These are phyloP conservation scores for Poecilia gillii DNA, from an alignment of 2,797 vertebrate species.

Conservation along the genomic window DNA sequence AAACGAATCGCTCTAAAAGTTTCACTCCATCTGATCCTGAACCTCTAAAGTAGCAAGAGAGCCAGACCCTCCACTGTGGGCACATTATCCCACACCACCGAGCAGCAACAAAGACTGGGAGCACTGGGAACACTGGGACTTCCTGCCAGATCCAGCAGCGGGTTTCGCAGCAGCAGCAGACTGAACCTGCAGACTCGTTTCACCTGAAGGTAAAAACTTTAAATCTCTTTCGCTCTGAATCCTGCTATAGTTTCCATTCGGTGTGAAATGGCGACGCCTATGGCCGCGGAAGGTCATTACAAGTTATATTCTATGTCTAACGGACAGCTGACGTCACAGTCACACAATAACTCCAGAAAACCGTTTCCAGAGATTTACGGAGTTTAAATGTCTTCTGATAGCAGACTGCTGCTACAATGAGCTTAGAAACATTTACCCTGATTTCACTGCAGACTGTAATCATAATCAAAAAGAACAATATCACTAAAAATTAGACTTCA, in stretches of 20 bases:
- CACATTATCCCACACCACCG: constrained; percentile 29
- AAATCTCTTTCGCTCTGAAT: neutral
- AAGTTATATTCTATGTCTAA: neutral
- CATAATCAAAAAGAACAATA: neutral
- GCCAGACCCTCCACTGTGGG: constrained; percentile 7
- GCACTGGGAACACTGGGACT: neutral
- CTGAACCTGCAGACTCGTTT: neutral
- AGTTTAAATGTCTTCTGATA: neutral
- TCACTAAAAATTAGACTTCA: neutral
- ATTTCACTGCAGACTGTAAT: neutral
- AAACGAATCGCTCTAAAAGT: neutral
- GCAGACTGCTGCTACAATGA: neutral
- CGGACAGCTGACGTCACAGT: neutral
- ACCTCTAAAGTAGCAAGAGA: neutral
- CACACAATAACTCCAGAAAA: neutral
- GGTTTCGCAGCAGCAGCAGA: neutral
- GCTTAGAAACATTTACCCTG: neutral
- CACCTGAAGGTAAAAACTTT: constrained; percentile 15
- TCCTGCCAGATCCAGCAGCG: neutral
- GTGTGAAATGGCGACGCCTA: neutral
- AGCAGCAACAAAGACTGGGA: constrained; percentile 36
- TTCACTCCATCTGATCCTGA: neutral
- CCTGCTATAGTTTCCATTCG: neutral
- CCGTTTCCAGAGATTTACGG: neutral
- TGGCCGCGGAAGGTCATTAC: neutral